Evolutionary conservation across 2,888 invertebrate species (phyloP).

Genomic region (Nasonovia ribisnigri): DNA sequence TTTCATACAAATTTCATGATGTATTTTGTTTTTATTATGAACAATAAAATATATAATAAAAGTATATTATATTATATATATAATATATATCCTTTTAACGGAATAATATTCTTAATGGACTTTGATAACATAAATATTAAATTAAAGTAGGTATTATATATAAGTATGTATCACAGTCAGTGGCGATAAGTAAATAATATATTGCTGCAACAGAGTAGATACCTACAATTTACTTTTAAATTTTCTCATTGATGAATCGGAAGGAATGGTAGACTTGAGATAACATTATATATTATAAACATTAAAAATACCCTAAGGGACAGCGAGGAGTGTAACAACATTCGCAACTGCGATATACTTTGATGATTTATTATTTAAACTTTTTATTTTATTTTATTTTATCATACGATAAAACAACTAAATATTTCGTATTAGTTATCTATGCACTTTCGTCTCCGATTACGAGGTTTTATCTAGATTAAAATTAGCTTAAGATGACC

Average conservation of each 20-base stretch:
- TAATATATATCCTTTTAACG: neutral
- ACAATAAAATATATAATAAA: too few relatives aligned
- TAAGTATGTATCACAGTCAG: neutral
- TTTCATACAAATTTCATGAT: neutral
- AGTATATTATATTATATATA: too few relatives aligned
- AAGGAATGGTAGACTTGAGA: neutral
- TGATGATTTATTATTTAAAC: neutral
- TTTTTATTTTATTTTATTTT: neutral
- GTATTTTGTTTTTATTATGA: neutral
- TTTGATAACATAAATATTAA: neutral
- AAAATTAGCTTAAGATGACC: neutral
- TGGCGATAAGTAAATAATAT: neutral
- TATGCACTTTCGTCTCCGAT: neutral
- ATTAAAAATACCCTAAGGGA: neutral
- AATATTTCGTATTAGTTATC: neutral
- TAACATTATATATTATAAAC: neutral
- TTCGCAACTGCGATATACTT: neutral
- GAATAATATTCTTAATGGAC: neutral
- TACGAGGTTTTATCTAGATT: neutral
- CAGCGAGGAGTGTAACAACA: neutral
- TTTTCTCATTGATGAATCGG: neutral
- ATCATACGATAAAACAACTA: neutral
- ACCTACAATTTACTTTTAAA: neutral
- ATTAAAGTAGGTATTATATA: neutral
- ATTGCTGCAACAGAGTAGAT: neutral